Evolutionary conservation across 64 coral and sea anemone genomes (phyloP).

Genomic region (Montipora foliosa): DNA sequence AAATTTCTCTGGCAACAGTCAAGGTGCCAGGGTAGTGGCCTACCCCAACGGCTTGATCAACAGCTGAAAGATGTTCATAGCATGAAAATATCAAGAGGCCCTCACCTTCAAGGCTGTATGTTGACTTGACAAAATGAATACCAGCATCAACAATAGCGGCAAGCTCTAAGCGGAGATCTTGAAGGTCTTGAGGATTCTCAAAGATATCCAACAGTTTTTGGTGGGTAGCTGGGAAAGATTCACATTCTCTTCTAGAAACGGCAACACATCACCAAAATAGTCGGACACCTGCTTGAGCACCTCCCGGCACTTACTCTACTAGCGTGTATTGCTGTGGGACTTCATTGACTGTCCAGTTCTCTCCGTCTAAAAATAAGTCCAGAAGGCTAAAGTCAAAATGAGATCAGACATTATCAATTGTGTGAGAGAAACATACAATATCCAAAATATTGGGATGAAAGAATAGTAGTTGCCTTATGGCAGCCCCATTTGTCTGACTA

Average conservation of each 20-base stretch:
- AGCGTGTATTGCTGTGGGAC: too few species aligned
- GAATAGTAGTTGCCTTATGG: too few species aligned
- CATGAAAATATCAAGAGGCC: constrained; percentile 21
- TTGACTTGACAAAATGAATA: constrained; percentile 44
- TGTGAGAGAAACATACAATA: too few species aligned
- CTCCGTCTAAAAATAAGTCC: too few species aligned
- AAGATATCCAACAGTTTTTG: constrained; percentile 29
- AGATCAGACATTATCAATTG: too few species aligned
- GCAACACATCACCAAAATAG: background rate
- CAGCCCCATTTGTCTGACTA: too few species aligned
- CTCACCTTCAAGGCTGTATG: background rate
- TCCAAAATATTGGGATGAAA: too few species aligned
- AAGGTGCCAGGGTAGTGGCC: constrained; percentile 40
- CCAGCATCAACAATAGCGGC: constrained; percentile 47
- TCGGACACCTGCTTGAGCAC: too few species aligned
- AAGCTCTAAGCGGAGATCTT: too few species aligned
- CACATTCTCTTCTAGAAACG: constrained; percentile 13
- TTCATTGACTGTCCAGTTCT: too few species aligned
- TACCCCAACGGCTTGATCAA: constrained; percentile 41
- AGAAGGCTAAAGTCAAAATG: too few species aligned
- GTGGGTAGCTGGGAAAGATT: constrained; percentile 22
- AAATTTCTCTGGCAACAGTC: background rate
- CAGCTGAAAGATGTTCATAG: constrained; percentile 19
- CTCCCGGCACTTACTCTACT: background rate
- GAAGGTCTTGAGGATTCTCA: background rate